phyloP scores from a whole-genome alignment of 2,888 invertebrate species.

The Euzophera pinguis region DNA sequence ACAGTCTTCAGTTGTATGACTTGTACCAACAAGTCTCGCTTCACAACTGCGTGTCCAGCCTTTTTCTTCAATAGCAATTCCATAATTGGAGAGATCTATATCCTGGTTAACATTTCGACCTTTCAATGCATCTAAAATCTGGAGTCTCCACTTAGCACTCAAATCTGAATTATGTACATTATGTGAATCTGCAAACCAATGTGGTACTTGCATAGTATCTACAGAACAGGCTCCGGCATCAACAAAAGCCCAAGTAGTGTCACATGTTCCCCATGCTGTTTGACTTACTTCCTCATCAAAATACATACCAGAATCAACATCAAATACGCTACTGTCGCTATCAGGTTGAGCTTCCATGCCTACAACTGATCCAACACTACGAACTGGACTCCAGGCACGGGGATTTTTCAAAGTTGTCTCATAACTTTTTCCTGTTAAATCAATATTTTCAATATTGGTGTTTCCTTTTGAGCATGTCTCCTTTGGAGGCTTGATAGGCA shows the following conservation, averaged over 20 bases:
- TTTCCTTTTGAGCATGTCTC: constrained; percentile 53
- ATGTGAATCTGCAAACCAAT: constrained; percentile 86
- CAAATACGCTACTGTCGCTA: constrained; percentile 89
- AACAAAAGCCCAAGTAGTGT: constrained; percentile 89
- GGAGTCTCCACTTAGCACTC: constrained; percentile 86
- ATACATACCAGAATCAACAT: constrained; percentile 89
- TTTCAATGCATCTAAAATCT: constrained; percentile 85
- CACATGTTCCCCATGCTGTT: constrained; percentile 89
- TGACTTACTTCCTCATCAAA: constrained; percentile 88
- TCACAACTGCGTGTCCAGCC: constrained; percentile 93
- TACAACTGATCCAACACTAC: constrained; percentile 90
- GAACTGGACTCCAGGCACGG: constrained; percentile 92
- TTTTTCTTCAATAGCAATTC: constrained; percentile 89
- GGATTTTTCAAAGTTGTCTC: constrained; percentile 88
- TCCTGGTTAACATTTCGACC: constrained; percentile 70
- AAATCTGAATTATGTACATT: constrained; percentile 81
- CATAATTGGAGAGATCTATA: constrained; percentile 81
- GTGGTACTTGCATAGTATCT: constrained; percentile 86
- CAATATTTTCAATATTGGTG: constrained; percentile 63
- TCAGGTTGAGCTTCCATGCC: constrained; percentile 93
- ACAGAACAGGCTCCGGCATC: constrained; percentile 89
- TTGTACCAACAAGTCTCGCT: constrained; percentile 82
- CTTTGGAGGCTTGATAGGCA: constrained; percentile 75
- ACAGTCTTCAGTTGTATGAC: constrained; percentile 84
- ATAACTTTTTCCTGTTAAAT: constrained; percentile 83